Conservation (phyloP, 1,140 invertebrate species). For the Cyclargus thomasi region DNA sequence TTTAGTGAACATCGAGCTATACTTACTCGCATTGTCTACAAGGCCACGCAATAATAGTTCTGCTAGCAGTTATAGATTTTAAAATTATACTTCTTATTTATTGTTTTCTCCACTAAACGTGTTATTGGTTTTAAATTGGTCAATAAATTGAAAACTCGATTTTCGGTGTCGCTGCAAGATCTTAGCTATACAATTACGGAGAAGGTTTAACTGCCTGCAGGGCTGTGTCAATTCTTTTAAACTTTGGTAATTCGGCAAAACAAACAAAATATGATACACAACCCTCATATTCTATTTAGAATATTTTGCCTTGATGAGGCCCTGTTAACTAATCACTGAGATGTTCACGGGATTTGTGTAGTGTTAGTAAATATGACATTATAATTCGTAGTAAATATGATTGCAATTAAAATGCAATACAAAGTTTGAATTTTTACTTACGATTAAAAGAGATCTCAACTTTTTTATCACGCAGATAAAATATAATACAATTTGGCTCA, state of each 20-base stretch:
- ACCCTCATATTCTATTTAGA: slow-evolving; percentile 7
- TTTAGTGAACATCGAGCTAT: neutral
- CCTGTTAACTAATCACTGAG: neutral
- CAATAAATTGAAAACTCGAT: neutral
- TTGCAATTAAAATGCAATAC: neutral
- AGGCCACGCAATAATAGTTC: slow-evolving; percentile 39
- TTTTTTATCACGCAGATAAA: neutral
- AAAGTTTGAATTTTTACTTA: neutral
- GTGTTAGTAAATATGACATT: no score
- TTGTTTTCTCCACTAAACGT: slow-evolving; percentile 18
- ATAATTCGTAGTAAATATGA: no score
- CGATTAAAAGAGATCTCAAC: neutral
- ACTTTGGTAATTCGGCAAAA: slow-evolving; percentile 60
- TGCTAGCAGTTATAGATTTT: slow-evolving; percentile 36
- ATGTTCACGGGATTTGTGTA: no score
- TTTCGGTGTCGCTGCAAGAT: neutral
- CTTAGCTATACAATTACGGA: neutral
- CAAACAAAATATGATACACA: slow-evolving; percentile 7
- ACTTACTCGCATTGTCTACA: slow-evolving; percentile 8
- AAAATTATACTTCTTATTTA: slow-evolving; percentile 24
- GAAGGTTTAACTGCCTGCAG: slow-evolving; percentile 22
- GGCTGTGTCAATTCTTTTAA: slow-evolving; percentile 32
- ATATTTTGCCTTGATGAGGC: neutral
- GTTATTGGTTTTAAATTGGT: no score
- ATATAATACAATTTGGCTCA: neutral